Conservation (phyloP, 37 sponge, comb jelly and placozoan species). For the Agelas oroides region DNA sequence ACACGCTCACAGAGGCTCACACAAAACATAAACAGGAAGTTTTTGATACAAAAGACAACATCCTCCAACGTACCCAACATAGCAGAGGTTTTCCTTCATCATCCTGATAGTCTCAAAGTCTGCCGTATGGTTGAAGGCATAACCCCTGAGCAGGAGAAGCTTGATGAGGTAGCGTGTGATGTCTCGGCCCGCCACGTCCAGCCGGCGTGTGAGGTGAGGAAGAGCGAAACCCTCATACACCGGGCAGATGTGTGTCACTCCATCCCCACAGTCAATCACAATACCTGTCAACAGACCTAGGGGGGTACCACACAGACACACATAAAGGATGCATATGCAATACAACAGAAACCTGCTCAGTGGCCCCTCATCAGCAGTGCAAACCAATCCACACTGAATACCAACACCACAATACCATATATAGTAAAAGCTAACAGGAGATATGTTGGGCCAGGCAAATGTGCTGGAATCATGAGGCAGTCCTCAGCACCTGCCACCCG, state of each 20-base stretch:
- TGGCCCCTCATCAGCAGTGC: too few species aligned
- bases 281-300: constrained; percentile 96
- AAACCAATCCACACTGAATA: too few species aligned
- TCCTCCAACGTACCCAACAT: constrained; percentile 83
- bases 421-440: too few species aligned
- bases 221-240: constrained; percentile 98
- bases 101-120: constrained; percentile 99
- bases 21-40: too few species aligned
- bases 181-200: constrained; percentile 98
- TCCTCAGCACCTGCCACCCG: constrained; percentile 12
- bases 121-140: constrained; percentile 99
- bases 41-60: too few species aligned
- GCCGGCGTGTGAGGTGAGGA: constrained; percentile 93
- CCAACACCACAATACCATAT: too few species aligned
- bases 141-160: constrained; percentile 94
- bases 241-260: constrained; percentile 99
- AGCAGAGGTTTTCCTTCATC: constrained; percentile 99
- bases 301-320: neutral
- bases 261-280: constrained; percentile 98
- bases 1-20: too few species aligned
- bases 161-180: constrained; percentile 98
- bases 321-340: too few species aligned
- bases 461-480: neutral
- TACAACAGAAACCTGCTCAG: too few species aligned
- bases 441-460: constrained; percentile 16